Percentiles rank a stretch among this genome's conserved stretches.
Evolutionary conservation across 2,113 vertebrate species (phyloP).

Genomic region (Coptodon bakossiorum): DNA sequence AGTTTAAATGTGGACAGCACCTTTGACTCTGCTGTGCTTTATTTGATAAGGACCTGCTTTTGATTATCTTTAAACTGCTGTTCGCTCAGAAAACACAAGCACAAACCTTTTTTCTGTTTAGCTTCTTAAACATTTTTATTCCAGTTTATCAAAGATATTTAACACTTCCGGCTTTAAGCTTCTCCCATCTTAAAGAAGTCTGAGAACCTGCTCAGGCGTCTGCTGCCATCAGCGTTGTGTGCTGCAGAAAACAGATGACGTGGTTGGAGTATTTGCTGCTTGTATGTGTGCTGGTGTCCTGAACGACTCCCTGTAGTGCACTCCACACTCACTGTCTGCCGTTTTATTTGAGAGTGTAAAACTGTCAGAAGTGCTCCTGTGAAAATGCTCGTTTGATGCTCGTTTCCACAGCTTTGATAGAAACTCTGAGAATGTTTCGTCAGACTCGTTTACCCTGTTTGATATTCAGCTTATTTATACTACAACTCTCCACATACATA

Average conservation of each 20-base stretch:
- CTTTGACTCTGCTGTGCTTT: not conserved
- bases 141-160: not conserved
- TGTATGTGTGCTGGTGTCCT: not conserved
- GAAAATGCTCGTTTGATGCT: not conserved
- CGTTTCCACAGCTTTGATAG: not conserved
- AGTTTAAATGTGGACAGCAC: not conserved
- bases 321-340: accelerated
- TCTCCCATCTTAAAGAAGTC: not conserved
- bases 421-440: not conserved
- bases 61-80: not conserved
- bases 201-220: not conserved
- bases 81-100: accelerated
- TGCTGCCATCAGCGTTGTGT: not conserved
- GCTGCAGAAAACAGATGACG: not conserved
- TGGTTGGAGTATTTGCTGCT: not conserved
- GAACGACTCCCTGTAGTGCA: not conserved
- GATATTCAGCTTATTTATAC: not conserved
- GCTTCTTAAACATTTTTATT: not conserved
- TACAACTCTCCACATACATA: accelerated
- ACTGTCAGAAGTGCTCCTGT: not conserved
- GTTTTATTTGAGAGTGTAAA: not conserved
- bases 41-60: not conserved
- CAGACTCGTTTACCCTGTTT: not conserved
- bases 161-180: not conserved
- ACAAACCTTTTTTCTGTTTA: not conserved